Evolutionary conservation across 2,113 vertebrate species (phyloP).

Genomic region (Canis aureus): DNA sequence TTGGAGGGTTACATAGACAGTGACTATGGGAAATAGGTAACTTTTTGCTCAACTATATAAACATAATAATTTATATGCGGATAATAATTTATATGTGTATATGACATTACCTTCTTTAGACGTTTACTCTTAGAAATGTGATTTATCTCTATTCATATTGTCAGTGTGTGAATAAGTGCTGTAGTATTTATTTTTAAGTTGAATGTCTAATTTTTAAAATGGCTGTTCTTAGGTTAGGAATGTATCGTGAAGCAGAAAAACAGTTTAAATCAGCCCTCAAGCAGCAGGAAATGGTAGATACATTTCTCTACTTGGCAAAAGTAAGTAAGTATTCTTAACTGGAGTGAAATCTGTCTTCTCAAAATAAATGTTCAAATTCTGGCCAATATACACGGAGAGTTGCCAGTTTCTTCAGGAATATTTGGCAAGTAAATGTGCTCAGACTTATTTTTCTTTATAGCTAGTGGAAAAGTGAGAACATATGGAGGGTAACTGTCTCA

Average conservation of each 20-base stretch:
- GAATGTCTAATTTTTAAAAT: conserved; percentile 65
- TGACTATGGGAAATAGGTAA: neutral
- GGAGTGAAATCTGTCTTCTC: conserved; percentile 68
- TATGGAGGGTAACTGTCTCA: neutral
- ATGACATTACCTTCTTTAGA: neutral
- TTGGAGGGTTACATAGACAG: neutral
- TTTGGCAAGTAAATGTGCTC: conserved; percentile 39
- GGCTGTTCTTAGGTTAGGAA: conserved; percentile 88
- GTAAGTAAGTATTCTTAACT: conserved; percentile 86
- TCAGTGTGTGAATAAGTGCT: conserved; percentile 18
- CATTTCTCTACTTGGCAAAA: conserved; percentile 96
- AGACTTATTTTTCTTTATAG: conserved; percentile 26
- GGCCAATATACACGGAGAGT: neutral
- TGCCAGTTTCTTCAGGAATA: conserved; percentile 64
- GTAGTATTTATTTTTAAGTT: conserved; percentile 59
- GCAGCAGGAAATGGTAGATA: conserved; percentile 97
- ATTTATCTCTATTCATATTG: conserved; percentile 34
- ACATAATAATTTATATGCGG: neutral
- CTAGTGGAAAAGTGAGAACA: conserved; percentile 30
- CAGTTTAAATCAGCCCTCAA: conserved; percentile 97
- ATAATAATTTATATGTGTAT: neutral
- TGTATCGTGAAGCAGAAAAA: conserved; percentile 98
- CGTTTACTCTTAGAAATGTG: neutral
- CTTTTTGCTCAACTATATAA: neutral
- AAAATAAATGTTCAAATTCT: conserved; percentile 66